These are phyloP conservation scores for Parasteatoda lunata DNA, from an alignment of 2,888 invertebrate species.

Conservation along the genomic window DNA sequence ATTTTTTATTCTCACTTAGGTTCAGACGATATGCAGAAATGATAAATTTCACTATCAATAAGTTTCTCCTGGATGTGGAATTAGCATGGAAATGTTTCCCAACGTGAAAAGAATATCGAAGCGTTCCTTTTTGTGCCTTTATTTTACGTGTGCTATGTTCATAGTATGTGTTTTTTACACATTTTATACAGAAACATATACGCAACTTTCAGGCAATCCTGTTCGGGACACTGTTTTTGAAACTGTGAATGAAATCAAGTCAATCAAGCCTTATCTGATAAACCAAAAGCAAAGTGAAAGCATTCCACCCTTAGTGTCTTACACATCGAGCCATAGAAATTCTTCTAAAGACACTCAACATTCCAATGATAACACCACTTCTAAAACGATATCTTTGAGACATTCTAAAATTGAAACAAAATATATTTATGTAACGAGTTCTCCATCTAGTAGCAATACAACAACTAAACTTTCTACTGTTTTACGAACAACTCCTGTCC, in stretches of 20 bases:
- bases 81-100: constrained; percentile 36
- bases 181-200: constrained; percentile 16
- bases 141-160: constrained; percentile 19
- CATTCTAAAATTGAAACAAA: constrained; percentile 14
- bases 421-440: constrained; percentile 7
- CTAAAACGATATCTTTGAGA: neutral
- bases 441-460: neutral
- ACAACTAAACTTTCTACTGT: neutral
- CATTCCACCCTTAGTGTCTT: constrained; percentile 15
- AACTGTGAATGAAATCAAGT: neutral
- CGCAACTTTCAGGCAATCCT: neutral
- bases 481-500: neutral
- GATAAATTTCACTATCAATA: no score
- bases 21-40: no score
- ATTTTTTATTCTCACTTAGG: no score
- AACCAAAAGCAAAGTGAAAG: neutral
- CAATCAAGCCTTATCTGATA: neutral
- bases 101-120: constrained; percentile 26
- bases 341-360: neutral
- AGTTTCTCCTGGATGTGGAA: no score
- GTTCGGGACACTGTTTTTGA: neutral
- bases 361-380: neutral
- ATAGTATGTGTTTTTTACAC: constrained; percentile 34
- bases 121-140: constrained; percentile 18
- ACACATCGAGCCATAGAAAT: neutral